A percentile compares a stretch with the other conserved stretches of the same genome.
Evolutionary conservation across 2,797 vertebrate species (phyloP).

Genomic region (Neosilurus mollespiculum): DNA sequence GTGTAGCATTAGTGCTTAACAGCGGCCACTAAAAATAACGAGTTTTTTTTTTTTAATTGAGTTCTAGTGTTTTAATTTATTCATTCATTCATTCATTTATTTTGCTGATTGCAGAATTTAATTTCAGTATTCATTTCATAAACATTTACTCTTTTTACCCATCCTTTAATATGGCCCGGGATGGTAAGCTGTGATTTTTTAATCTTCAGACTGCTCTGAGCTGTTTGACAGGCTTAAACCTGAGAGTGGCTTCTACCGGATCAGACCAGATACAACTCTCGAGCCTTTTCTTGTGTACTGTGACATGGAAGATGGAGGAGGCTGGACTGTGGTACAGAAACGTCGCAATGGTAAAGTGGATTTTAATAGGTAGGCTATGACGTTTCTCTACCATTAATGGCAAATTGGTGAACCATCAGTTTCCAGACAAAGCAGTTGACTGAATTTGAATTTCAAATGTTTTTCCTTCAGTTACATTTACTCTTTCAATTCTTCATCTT

Average conservation of each 20-base stretch:
- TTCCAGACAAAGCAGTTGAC: neutral
- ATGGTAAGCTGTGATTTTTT: neutral
- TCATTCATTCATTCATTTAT: neutral
- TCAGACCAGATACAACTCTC: slow-evolving; percentile 71
- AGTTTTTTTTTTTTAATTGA: neutral
- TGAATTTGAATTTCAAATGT: neutral
- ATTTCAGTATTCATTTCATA: neutral
- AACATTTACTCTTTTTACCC: neutral
- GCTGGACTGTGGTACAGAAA: slow-evolving; percentile 87
- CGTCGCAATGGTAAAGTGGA: slow-evolving; percentile 83
- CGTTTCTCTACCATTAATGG: neutral
- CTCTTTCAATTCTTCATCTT: neutral
- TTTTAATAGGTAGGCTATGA: slow-evolving; percentile 78
- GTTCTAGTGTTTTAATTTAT: too few relatives aligned
- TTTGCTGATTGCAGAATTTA: neutral
- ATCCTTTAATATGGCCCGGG: neutral
- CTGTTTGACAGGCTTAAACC: slow-evolving; percentile 75
- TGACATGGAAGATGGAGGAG: slow-evolving; percentile 88
- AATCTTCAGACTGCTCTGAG: slow-evolving; percentile 78
- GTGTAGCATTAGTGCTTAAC: neutral
- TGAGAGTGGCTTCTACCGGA: slow-evolving; percentile 80
- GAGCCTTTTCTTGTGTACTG: slow-evolving; percentile 86
- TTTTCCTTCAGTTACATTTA: neutral
- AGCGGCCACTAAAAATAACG: neutral
- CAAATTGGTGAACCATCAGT: neutral